Base-by-base conservation (phyloP, 2,797 vertebrate species). In the Neostethus bicornis region DNA sequence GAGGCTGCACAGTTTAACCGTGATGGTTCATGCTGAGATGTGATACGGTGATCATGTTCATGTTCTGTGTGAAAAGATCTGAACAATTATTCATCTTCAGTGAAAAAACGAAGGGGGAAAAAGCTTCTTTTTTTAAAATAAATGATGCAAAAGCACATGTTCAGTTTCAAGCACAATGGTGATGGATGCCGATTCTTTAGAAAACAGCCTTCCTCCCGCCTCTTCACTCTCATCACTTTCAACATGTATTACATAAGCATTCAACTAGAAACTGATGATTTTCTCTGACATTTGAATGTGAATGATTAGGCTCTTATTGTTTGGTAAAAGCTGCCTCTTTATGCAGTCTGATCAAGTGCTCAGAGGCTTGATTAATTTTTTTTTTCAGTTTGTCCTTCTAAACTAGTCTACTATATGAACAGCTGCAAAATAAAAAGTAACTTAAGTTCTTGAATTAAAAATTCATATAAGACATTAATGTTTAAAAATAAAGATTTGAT, bases 171-270 rank as follows among this genome's bases (percentile, higher is more conserved):
- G 23, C 43, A 31, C 59, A 45, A 48, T 17, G 35, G 8, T 25
- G 12, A 26, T 51, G 42, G 54, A 7, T 52, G n/a, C 34, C 26
- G 25, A 24, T 43, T 70, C 43, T 25, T 14, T 49, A n/a, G 25
- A 49, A 49, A 49, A 37, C 25, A 20, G 59, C 39, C 75, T 38
- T 29, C 52, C 75, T 38, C 29, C 52, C 70, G 69, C 66, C 64
- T 77, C 63, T 54, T 74, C 75, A 29, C 34, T 39, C 37, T 51
- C 55, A 26, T 68, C 29, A 70, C 55, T 46, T 60, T 67, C 64
- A 45, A 34, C 26, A 4, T 41, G 44, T 58, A 20, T 80, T 83
- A 62, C 67, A 73, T 66, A 75, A 84, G 61, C 32, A 34, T 66
- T 77, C 69, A 64, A 77, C 66, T 54, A 71, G 65, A 75, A 61